A percentile compares a stretch with the other conserved stretches of the same genome.
These are phyloP conservation scores for Poliocrania exsul DNA, from an alignment of 2,797 vertebrate species.

Conservation along the genomic window DNA sequence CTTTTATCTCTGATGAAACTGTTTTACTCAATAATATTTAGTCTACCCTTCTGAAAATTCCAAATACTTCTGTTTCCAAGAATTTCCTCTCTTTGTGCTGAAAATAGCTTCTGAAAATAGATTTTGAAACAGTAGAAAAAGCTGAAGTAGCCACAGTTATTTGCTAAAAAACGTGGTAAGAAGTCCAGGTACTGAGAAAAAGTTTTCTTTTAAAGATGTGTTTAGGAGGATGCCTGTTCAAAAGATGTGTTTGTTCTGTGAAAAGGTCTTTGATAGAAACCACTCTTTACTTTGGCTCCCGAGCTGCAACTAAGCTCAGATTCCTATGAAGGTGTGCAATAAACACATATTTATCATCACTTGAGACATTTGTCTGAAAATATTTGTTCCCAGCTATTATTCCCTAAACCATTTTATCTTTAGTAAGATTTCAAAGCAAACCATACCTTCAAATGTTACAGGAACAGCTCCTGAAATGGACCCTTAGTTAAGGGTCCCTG, in stretches of 20 bases:
- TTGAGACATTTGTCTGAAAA: neutral
- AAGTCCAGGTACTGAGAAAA: neutral
- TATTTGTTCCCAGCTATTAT: neutral
- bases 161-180: neutral
- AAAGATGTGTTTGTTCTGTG: neutral
- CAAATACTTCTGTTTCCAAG: neutral
- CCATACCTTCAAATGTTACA: neutral
- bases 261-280: neutral
- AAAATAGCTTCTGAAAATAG: neutral
- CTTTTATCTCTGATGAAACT: neutral
- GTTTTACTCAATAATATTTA: neutral
- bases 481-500: neutral
- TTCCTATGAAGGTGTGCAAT: neutral
- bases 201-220: neutral
- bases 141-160: neutral
- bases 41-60: neutral
- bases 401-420: neutral
- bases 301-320: neutral
- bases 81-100: neutral
- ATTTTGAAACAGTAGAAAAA: neutral
- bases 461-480: neutral
- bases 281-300: neutral
- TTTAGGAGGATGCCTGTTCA: neutral
- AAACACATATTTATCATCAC: neutral
- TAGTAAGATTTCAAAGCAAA: neutral